These are phyloP conservation scores for Diaprepes abbreviatus DNA, from an alignment of 2,888 invertebrate species.

Conservation along the genomic window DNA sequence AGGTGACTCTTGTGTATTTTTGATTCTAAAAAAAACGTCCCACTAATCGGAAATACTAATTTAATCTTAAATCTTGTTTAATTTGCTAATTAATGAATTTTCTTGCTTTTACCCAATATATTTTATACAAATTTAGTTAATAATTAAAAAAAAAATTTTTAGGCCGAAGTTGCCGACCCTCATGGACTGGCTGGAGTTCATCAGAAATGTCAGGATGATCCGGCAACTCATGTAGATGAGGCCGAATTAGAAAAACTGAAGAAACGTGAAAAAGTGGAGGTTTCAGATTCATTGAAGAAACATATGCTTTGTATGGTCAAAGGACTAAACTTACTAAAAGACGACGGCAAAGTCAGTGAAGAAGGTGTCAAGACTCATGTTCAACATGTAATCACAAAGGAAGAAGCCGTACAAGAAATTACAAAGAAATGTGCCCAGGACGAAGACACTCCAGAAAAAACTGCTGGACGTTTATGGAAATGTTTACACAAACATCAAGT, in stretches of 20 bases:
- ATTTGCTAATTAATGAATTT: too few relatives aligned
- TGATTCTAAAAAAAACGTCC: too few relatives aligned
- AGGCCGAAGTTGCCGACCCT: conserved; percentile 24
- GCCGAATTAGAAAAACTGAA: conserved; percentile 14
- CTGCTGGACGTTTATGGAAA: conserved; percentile 12
- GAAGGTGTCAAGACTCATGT: conserved; percentile 39
- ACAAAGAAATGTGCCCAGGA: conserved; percentile 24
- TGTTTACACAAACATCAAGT: conserved; percentile 36
- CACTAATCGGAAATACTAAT: too few relatives aligned
- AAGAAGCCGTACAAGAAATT: conserved; percentile 6
- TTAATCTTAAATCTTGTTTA: too few relatives aligned
- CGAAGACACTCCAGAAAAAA: conserved; percentile 27
- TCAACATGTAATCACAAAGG: conserved; percentile 24
- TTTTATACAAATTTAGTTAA: too few relatives aligned
- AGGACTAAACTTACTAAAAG: conserved; percentile 3
- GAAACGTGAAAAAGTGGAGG: conserved; percentile 8
- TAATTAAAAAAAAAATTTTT: too few relatives aligned
- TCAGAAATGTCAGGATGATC: conserved; percentile 24
- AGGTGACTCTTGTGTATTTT: too few relatives aligned
- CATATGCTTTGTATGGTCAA: conserved; percentile 37
- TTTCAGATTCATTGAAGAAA: conserved; percentile 21
- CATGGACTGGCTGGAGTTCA: conserved; percentile 24
- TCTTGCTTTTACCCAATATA: too few relatives aligned
- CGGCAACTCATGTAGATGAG: conserved; percentile 23
- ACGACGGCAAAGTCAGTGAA: conserved; percentile 28